These are phyloP conservation scores for Neoascia interrupta DNA, from an alignment of 2,888 invertebrate genomes.

Conservation along the genomic window DNA sequence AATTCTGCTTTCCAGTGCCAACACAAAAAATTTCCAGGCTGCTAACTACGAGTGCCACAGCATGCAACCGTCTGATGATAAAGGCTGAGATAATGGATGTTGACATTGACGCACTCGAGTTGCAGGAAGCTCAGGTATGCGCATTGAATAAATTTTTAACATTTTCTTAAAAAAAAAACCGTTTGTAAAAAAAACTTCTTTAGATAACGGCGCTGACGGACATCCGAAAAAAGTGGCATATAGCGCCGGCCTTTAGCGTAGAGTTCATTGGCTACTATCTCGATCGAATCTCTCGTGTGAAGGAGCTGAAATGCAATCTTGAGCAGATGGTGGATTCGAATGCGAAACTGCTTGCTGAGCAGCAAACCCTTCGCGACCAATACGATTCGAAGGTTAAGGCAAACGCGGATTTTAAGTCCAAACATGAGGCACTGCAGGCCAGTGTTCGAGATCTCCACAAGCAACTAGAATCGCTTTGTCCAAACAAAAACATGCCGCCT, in stretches of 20 bases:
- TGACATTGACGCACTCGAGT: conserved; percentile 89
- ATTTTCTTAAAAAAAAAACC: background rate
- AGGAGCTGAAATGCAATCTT: conserved; percentile 88
- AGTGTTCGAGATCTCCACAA: conserved; percentile 83
- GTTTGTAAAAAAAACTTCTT: background rate
- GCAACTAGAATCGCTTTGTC: conserved; percentile 82
- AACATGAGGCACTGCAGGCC: conserved; percentile 83
- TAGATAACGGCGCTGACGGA: conserved; percentile 88
- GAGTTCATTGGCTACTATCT: conserved; percentile 97
- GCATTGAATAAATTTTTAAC: background rate
- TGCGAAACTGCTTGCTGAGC: conserved; percentile 87
- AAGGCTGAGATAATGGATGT: conserved; percentile 96
- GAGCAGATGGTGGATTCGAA: conserved; percentile 88
- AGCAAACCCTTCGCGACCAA: conserved; percentile 86
- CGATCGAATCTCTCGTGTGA: conserved; percentile 91
- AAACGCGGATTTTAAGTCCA: conserved; percentile 84
- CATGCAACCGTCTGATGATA: conserved; percentile 88
- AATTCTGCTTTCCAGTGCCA: conserved; percentile 83
- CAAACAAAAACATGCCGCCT: conserved; percentile 82
- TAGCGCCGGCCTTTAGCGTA: conserved; percentile 95
- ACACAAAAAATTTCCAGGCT: conserved; percentile 96
- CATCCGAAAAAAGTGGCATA: conserved; percentile 95
- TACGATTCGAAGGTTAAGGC: conserved; percentile 88
- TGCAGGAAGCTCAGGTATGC: conserved; percentile 88
- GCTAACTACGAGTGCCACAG: conserved; percentile 93